phyloP scores from a whole-genome alignment of 2,797 vertebrate genomes.

The Sebastes aleutianus region DNA sequence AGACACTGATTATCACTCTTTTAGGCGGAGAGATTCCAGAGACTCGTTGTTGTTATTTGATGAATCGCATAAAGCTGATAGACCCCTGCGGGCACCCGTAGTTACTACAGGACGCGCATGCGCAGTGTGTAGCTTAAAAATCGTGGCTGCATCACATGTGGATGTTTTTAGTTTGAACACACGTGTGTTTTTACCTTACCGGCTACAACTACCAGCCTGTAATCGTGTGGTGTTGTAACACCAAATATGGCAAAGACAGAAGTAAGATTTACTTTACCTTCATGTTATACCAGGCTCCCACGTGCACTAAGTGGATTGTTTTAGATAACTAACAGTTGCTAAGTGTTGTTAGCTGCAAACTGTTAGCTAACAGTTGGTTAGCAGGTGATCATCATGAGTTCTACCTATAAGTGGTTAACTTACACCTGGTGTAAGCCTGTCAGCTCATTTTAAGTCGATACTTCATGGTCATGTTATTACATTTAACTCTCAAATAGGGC shows the following conservation, averaged over 20 bases:
- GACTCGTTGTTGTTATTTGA: accelerated
- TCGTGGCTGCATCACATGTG: background rate
- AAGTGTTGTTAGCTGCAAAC: background rate
- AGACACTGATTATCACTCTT: background rate
- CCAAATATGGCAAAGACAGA: constrained; percentile 49
- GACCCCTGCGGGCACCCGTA: constrained; percentile 36
- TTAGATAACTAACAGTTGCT: accelerated
- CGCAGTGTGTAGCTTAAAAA: background rate
- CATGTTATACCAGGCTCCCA: too few relatives aligned
- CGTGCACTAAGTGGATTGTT: accelerated
- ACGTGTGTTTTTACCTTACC: constrained; percentile 12
- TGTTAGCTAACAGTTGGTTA: constrained; percentile 10
- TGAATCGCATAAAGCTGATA: background rate
- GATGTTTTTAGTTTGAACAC: constrained; percentile 2
- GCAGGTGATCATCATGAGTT: background rate
- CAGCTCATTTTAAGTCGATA: background rate
- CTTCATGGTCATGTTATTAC: background rate
- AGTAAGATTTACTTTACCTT: constrained; percentile 32
- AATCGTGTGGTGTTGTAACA: background rate
- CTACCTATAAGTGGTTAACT: accelerated
- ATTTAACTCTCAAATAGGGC: background rate
- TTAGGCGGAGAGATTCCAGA: accelerated
- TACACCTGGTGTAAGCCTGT: too few relatives aligned
- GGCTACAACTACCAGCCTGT: accelerated
- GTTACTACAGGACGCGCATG: constrained; percentile 5